Conservation (phyloP, 2,113 vertebrate species). For the Spermophilus dauricus region DNA sequence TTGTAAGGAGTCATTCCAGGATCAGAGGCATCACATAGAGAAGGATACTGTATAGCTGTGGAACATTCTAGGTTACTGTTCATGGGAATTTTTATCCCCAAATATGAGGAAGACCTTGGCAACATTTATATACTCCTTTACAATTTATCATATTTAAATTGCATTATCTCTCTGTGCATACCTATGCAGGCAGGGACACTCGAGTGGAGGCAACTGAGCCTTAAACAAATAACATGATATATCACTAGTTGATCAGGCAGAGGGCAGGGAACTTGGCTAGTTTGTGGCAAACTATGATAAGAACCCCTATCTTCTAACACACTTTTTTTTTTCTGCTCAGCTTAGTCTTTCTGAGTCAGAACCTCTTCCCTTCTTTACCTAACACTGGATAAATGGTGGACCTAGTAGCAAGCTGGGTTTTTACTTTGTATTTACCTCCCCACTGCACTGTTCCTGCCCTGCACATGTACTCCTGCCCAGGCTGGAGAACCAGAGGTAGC, state of each 20-base stretch:
- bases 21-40: too few relatives aligned
- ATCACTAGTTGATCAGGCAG: neutral
- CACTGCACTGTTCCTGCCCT: rapidly evolving
- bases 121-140: neutral
- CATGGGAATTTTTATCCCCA: neutral
- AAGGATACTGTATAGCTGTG: neutral
- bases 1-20: rapidly evolving
- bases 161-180: neutral
- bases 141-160: neutral
- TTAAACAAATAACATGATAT: neutral
- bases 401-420: neutral
- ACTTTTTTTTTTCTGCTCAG: neutral
- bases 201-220: neutral
- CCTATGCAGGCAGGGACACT: neutral
- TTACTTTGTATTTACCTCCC: rapidly evolving
- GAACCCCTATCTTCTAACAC: neutral
- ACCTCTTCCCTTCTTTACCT: too few relatives aligned
- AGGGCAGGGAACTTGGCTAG: neutral
- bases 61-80: neutral
- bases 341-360: neutral
- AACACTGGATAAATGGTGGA: too few relatives aligned
- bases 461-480: too few relatives aligned
- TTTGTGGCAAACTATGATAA: neutral
- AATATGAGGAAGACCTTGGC: neutral
- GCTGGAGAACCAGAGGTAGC: neutral